Evolutionary conservation across 2,113 vertebrate species (phyloP).

Genomic region (Crotalus horridus): DNA sequence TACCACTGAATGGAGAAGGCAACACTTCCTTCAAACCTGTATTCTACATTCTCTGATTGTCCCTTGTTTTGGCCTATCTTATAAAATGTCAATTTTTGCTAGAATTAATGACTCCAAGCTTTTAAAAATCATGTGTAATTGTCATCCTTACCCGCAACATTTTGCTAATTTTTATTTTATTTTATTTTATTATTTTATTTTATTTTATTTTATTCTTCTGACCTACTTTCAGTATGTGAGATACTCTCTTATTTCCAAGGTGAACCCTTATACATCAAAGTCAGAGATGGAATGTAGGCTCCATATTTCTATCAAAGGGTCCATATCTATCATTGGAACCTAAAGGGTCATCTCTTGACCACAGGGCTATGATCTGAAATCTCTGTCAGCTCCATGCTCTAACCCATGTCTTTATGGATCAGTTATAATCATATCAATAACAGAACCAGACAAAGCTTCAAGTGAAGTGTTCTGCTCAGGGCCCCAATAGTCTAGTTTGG

Average conservation of each 20-base stretch:
- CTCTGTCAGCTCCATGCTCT: neutral
- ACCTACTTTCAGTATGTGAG: neutral
- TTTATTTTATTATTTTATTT: neutral
- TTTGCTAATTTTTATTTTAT: neutral
- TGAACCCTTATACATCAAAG: neutral
- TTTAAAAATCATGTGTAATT: neutral
- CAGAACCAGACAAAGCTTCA: neutral
- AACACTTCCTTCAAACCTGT: neutral
- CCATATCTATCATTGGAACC: neutral
- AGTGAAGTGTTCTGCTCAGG: neutral
- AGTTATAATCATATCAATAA: neutral
- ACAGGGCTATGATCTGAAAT: neutral
- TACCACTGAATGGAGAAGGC: neutral
- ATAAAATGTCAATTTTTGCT: neutral
- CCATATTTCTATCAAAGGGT: neutral
- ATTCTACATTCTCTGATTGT: neutral
- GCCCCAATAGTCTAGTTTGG: neutral
- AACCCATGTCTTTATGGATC: neutral
- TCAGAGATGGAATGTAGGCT: conserved; percentile 25
- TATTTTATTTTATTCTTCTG: neutral
- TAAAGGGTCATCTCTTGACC: neutral
- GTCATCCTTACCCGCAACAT: neutral
- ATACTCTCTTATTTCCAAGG: neutral
- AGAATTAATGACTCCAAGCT: neutral
- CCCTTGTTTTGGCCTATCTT: neutral